Evolutionary conservation across 2,113 vertebrate species (phyloP).

Genomic region (Nothoprocta perdicaria): DNA sequence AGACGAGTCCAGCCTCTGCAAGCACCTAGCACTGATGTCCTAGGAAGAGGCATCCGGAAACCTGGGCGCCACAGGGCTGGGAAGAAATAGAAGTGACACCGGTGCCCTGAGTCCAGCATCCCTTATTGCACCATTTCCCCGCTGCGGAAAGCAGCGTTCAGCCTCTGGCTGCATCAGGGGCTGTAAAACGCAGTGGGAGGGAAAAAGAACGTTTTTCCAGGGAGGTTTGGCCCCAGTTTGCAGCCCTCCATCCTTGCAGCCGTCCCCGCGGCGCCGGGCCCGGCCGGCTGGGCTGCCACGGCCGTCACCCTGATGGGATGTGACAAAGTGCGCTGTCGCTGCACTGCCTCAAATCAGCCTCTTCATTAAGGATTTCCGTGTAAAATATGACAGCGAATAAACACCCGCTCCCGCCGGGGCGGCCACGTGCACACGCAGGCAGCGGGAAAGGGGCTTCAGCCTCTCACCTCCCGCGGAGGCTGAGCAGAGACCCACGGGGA

Average conservation of each 20-base stretch:
- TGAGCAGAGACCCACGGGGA: not conserved
- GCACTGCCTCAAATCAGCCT: not conserved
- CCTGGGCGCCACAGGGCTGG: not conserved
- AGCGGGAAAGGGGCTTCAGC: not conserved
- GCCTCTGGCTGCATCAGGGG: not conserved
- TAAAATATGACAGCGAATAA: rapidly evolving
- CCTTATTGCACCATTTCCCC: not conserved
- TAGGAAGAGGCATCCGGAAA: not conserved
- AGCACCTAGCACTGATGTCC: no score
- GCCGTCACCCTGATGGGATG: not conserved
- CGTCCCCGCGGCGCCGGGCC: not conserved
- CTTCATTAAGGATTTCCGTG: not conserved
- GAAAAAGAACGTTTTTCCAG: not conserved
- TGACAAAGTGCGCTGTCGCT: not conserved
- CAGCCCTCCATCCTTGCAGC: not conserved
- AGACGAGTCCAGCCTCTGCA: not conserved
- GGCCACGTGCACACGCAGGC: rapidly evolving
- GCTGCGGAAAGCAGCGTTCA: not conserved
- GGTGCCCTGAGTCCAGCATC: not conserved
- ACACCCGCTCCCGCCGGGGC: not conserved
- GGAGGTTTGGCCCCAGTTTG: rapidly evolving
- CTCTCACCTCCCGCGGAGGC: not conserved
- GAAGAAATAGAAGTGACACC: not conserved
- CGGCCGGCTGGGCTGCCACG: not conserved
- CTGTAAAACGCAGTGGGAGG: not conserved